Evolutionary conservation across 1,140 invertebrate genomes (phyloP), one percentile per base, ranked within the genome.

Genomic region (Phenacoccus solenopsis): DNA sequence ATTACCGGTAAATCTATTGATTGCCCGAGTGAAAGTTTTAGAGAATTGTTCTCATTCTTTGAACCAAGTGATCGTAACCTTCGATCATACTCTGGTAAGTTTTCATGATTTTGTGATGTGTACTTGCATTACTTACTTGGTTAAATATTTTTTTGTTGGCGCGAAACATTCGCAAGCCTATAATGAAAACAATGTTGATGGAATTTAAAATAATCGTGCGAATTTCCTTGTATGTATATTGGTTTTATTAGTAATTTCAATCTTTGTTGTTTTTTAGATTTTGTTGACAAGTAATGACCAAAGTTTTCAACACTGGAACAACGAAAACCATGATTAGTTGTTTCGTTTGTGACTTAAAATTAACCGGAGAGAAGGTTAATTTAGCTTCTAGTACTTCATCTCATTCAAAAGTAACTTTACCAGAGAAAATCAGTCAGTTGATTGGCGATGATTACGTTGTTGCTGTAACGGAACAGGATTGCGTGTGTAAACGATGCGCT

Each of bases 361-460:
- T 73, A n/a, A 57, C 27, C 10, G 71, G 70, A n/a, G 72, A 71
- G 24, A 70, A 67, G 5, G 70, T 72, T 10, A 70, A 71, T 13
- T 61, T 75, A 0, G 69, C 72, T 25, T 70, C 69, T 9, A 71
- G 74, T 12, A 69, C 56, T 38, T 72, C 75, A 12, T 69, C 69
- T 4, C 70, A 73, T 71, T 73, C 73, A 24, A 73, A 74, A 32
- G 71, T 72, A 1, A 35, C 70, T n/a, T 67, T 75, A 3, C 75
- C 75, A 32, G 74, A 72, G 30, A 75, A 76, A 69, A 75, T 76
- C 57, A 73, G 71, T n/a, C 70, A 75, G 38, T 59, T 75, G 32
- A 72, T 76, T 25, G 75, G 75, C 21, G 74, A 76, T 27, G 71
- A 72, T 27, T 76, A 72, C 69, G 72, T 76, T 7, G 74, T 76